Percentiles rank a stretch among this genome's conserved stretches.
Evolutionary conservation across 2,888 invertebrate species (phyloP).

Genomic region (Caenorhabditis sp.): DNA sequence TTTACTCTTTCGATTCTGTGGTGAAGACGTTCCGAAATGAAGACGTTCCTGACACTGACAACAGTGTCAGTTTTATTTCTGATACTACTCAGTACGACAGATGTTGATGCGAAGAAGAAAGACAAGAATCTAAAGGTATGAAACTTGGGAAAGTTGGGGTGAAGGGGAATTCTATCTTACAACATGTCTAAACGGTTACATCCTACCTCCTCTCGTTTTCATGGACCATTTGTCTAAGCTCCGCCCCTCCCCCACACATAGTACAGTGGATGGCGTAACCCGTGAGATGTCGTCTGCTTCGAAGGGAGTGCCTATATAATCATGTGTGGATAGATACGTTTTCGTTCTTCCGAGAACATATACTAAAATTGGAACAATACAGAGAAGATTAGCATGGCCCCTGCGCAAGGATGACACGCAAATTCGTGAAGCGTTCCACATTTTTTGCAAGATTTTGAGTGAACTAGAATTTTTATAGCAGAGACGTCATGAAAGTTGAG

Average conservation of each 20-base stretch:
- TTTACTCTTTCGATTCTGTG: conserved; percentile 6
- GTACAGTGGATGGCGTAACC: not conserved
- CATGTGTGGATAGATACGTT: not conserved
- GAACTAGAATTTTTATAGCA: too few relatives aligned
- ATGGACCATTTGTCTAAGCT: not conserved
- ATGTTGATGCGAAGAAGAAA: conserved; percentile 58
- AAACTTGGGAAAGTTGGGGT: not conserved
- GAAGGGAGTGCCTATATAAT: conserved; percentile 5
- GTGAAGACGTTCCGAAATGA: conserved; percentile 17
- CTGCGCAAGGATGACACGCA: conserved; percentile 95
- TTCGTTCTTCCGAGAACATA: conserved; percentile 67
- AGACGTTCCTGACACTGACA: conserved; percentile 39
- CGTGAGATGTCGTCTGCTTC: conserved; percentile 1
- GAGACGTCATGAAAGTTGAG: too few relatives aligned
- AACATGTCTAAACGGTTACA: too few relatives aligned
- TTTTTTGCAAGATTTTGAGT: conserved; percentile 78
- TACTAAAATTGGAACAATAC: conserved; percentile 92
- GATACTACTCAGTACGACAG: conserved; percentile 9
- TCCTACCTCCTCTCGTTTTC: too few relatives aligned
- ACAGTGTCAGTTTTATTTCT: conserved; percentile 34
- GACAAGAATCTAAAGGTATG: conserved; percentile 64
- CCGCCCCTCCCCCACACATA: not conserved
- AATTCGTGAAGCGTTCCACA: conserved; percentile 93
- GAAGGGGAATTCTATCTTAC: too few relatives aligned
- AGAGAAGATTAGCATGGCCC: conserved; percentile 95